These are phyloP conservation scores for Cliona cf. orientalis DNA, from an alignment of 37 sponge, comb jelly and placozoan species.

Conservation along the genomic window DNA sequence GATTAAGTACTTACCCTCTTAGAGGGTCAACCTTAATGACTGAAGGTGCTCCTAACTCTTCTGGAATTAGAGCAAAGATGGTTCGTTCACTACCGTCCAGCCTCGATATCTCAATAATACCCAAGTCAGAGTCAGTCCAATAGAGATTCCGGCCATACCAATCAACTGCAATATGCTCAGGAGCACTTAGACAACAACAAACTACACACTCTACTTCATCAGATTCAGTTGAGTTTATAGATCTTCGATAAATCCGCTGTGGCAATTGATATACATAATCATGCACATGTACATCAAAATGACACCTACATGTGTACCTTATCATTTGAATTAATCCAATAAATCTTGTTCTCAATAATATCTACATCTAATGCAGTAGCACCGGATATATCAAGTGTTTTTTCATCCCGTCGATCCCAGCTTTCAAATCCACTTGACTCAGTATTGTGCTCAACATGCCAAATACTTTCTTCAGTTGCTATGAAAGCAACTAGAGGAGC, in stretches of 20 bases:
- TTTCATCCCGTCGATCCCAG: no score
- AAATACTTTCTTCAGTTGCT: no score
- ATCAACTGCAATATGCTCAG: constrained; percentile 62
- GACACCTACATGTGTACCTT: constrained; percentile 17
- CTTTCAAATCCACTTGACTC: no score
- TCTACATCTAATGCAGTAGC: constrained; percentile 21
- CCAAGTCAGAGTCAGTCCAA: constrained; percentile 44
- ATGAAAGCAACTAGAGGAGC: no score
- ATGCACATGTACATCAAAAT: background rate
- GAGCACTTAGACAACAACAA: constrained; percentile 29
- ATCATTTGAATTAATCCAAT: constrained; percentile 27
- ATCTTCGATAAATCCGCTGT: constrained; percentile 10
- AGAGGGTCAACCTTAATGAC: constrained; percentile 28
- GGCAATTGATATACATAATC: background rate
- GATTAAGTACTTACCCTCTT: constrained; percentile 56
- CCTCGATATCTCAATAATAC: constrained; percentile 54
- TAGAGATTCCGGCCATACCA: constrained; percentile 68
- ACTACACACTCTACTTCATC: constrained; percentile 3
- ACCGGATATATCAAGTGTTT: no score
- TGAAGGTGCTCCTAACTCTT: constrained; percentile 1
- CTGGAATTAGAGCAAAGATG: constrained; percentile 14
- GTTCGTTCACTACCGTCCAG: constrained; percentile 33
- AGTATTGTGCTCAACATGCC: no score
- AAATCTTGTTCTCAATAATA: constrained; percentile 1
- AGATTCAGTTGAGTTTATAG: background rate